phyloP scores from a whole-genome alignment of 2,113 vertebrate genomes.

The Nothobranchius furzeri region DNA sequence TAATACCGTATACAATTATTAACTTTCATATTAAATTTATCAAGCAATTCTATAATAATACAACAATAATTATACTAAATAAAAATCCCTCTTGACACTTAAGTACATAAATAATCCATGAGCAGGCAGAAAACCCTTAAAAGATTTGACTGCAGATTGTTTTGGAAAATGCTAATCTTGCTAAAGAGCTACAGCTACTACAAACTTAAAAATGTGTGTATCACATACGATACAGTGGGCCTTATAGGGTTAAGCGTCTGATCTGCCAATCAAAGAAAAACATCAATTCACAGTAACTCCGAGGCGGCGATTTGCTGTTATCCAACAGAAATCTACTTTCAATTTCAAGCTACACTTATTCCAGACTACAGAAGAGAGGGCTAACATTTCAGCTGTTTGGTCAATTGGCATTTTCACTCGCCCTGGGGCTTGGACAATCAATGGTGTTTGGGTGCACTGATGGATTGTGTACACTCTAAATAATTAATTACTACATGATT shows the following conservation, averaged over 20 bases:
- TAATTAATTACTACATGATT: slow-evolving; percentile 71
- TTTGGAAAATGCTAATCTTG: too few relatives aligned
- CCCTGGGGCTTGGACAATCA: slow-evolving; percentile 52
- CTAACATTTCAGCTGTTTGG: slow-evolving; percentile 52
- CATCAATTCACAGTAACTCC: slow-evolving; percentile 33
- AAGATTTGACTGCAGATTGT: too few relatives aligned
- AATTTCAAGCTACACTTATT: slow-evolving; percentile 22
- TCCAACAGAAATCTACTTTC: slow-evolving; percentile 36
- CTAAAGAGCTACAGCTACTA: too few relatives aligned
- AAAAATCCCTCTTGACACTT: too few relatives aligned
- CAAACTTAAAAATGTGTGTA: too few relatives aligned
- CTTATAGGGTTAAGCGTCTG: not conserved
- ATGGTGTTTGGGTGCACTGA: slow-evolving; percentile 64
- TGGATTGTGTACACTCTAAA: slow-evolving; percentile 69
- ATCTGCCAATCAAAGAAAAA: slow-evolving; percentile 40
- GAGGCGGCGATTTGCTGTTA: slow-evolving; percentile 14
- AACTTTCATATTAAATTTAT: too few relatives aligned
- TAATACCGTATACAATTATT: too few relatives aligned
- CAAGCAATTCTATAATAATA: too few relatives aligned
- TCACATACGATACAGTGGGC: too few relatives aligned
- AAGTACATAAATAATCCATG: too few relatives aligned
- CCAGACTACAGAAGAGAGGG: slow-evolving; percentile 17
- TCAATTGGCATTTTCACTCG: slow-evolving; percentile 56
- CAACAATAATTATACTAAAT: too few relatives aligned
- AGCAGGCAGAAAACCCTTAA: too few relatives aligned